phyloP scores from a whole-genome alignment of 2,888 invertebrate genomes.

The Machimus atricapillus region DNA sequence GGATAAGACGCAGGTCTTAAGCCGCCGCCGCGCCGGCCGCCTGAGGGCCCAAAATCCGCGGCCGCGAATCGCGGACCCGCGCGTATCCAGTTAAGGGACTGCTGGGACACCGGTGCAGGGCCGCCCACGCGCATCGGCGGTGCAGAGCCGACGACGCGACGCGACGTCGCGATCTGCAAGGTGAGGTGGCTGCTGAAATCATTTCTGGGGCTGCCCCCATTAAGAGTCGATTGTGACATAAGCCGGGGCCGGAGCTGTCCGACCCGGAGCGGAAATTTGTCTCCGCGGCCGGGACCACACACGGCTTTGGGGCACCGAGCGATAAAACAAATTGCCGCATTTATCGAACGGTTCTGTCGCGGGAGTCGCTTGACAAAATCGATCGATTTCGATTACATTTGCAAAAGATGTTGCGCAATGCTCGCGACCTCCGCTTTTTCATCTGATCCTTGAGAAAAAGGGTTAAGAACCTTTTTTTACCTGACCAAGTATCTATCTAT shows the following conservation, averaged over 20 bases:
- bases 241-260: constrained; percentile 10
- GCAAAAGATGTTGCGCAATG: not conserved
- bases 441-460: not conserved
- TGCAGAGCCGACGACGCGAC: not conserved
- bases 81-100: not conserved
- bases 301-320: not conserved
- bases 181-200: constrained; percentile 3
- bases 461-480: not conserved
- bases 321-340: constrained; percentile 22
- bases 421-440: not conserved
- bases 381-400: not conserved
- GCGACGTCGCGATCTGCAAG: not conserved
- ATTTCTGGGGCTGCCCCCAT: constrained; percentile 33
- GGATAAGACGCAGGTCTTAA: not conserved
- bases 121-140: not conserved
- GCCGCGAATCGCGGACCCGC: not conserved
- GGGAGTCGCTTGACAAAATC: not conserved
- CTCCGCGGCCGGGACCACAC: constrained; percentile 31
- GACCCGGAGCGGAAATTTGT: constrained; percentile 34
- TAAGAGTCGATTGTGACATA: constrained; percentile 36
- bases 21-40: not conserved
- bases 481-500: too few species aligned
- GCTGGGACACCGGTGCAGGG: not conserved
- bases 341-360: not conserved
- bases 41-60: not conserved